Base-by-base conservation (phyloP, 2,113 vertebrate species). In the Probosciger aterrimus region DNA sequence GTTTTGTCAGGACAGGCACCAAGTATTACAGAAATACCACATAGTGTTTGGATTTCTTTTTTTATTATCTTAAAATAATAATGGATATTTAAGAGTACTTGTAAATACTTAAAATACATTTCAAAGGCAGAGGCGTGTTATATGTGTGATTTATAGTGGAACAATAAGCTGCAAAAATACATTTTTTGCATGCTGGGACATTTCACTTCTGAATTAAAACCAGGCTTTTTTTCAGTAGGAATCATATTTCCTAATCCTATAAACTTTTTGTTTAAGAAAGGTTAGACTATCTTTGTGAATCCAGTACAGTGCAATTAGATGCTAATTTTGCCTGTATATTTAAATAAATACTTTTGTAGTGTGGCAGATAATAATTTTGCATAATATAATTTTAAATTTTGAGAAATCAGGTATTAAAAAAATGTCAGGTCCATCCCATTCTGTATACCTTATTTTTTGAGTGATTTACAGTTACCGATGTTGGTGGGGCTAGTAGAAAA, bases 361-460 rank as follows among this genome's bases (percentile, higher is more conserved):
- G 25, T 57, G 31, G 8, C 70, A 82, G 59, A 23, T 69, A 70
- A 43, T 63, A 65, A 43, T 82, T 88, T 85, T 37, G 30, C 84
- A 73, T 74, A 82, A 67, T 53, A 19, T 6, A 12, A 82, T 74
- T 62, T 49, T 23, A 47, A 88, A 59, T 88, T 22, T 41, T 59
- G 24, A 67, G n/a, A 62, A 90, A 47, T 9, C 7, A 7, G 30
- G 4, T 73, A 77, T 65, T 71, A 65, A 11, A 73, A 73, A 74
- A 43, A 59, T 5, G 1, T 18, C 0, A 1, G 2, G 7, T 67
- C 23, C 55, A 5, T 73, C 69, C 31, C 41, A 46, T 18, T 49
- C 15, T 30, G 8, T 65, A 24, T 7, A 41, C 19, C 5, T 69
- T 60, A 31, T 46, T 84, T 79, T 86, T 81, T 75, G 23, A 86